phyloP scores from a whole-genome alignment of 2,888 invertebrate species.

The Branchinecta sandiegonensis region DNA sequence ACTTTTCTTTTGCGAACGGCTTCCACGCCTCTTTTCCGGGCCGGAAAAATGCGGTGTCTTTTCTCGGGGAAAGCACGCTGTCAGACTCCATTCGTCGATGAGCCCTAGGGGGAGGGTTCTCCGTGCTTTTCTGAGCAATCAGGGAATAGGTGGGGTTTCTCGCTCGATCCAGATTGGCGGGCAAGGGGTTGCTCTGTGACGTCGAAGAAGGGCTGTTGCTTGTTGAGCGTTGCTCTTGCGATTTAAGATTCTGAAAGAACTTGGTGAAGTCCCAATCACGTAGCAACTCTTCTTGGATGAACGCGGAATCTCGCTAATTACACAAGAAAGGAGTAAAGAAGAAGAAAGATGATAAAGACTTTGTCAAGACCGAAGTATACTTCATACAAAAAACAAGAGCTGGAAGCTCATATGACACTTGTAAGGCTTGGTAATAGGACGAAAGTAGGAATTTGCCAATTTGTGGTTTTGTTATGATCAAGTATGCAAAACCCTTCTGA shows the following conservation, averaged over 20 bases:
- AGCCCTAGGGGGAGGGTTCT: conserved; percentile 31
- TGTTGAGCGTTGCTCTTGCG: conserved; percentile 29
- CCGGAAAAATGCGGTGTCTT: conserved; percentile 67
- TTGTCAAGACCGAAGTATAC: too few relatives aligned
- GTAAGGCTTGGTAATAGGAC: too few relatives aligned
- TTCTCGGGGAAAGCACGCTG: conserved; percentile 58
- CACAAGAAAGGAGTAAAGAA: conserved; percentile 25
- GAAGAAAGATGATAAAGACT: too few relatives aligned
- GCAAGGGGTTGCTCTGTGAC: neutral
- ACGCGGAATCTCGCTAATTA: conserved; percentile 36
- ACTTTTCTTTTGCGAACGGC: conserved; percentile 5
- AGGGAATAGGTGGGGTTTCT: neutral
- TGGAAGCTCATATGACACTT: too few relatives aligned
- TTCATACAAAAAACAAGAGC: too few relatives aligned
- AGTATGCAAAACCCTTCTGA: too few relatives aligned
- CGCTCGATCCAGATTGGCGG: neutral
- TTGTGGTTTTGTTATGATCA: too few relatives aligned
- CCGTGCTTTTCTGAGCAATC: conserved; percentile 25
- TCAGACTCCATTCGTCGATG: conserved; percentile 61
- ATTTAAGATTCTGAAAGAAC: conserved; percentile 50
- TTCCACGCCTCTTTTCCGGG: conserved; percentile 36
- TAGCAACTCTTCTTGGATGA: conserved; percentile 61
- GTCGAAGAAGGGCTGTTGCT: neutral
- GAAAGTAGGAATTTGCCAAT: too few relatives aligned
- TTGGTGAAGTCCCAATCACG: conserved; percentile 77